Evolutionary conservation across 2,113 vertebrate genomes (phyloP), one percentile per base, ranked within the genome.

Genomic region (Tichodroma muraria): DNA sequence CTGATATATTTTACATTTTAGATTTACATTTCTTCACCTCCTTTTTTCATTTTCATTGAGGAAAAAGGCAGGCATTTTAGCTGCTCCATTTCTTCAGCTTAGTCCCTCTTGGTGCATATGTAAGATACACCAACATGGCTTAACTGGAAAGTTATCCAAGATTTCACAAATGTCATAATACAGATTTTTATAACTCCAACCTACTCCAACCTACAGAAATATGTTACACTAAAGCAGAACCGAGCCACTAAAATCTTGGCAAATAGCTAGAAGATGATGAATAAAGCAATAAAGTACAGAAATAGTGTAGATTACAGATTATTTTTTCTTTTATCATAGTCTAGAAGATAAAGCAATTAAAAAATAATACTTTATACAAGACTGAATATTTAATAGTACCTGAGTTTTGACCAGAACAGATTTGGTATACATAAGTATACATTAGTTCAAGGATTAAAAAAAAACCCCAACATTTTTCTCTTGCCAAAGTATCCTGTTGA

Each of bases 141-240:
- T 72, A 63, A 93, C 77, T 72, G 83, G 33, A 92, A 87, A 95
- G 91, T 82, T 91, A 94, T 90, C 93, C 87, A 95, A 96, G 88
- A 94, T 94, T 94, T 96, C 94, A 95, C 89, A 95, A 91, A 90
- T 95, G 93, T 88, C 94, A 93, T 82, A 96, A 97, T 97, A 94
- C 89, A 91, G 81, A 96, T 96, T 97, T 95, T 96, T 96, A 92
- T 94, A 97, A 95, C 94, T 94, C 90, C 95, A 96, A 85, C 95
- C 93, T 97, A 96, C 94, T 95, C 93, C 95, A 96, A 71, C 95
- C 93, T 97, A 97, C 95, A 97, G 96, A 96, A 96, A 97, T 96
- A 96, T 93, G 92, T 94, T 90, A 85, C 53, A 80, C 84, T 88
- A 85, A 84, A 95, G 93, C 94, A 95, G 89, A 94, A 90, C 71